Evolutionary conservation across 2,888 invertebrate genomes (phyloP), one percentile per base, ranked within the genome.

Genomic region (Oscheius sp.): DNA sequence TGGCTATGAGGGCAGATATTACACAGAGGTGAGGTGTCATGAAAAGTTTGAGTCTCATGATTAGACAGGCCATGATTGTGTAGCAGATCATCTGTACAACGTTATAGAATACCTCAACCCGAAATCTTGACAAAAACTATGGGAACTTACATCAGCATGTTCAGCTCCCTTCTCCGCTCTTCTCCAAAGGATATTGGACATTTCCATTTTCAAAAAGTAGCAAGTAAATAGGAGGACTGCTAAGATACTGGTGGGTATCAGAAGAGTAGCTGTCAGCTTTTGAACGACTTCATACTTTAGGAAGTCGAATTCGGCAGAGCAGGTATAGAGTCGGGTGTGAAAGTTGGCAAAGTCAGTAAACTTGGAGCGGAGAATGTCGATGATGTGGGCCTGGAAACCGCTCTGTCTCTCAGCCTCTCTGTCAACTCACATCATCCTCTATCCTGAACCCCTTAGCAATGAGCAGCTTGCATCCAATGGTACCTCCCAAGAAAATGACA

Each of bases 21-120:
- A 95, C 91, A 88, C 94, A 94, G 85, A 94, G 90, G 83, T 94
- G 94, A 0, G 94, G 94, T 0, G 93, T 93, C 89, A 94, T 92
- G 83, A 94, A 92, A 70, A 94, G 89, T 87, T 94, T 94, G 62
- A 94, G 89, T 84, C 94, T 90, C 94, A 94, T 94, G 7, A 94
- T 92, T 11, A 94, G 89, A 1, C 91, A 88, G n/a, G 94, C 94
- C 93, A 94, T 93, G 0, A 92, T 86, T 1, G 92, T 92, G 89
- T 93, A 95, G 58, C 93, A 93, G 50, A 91, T 90, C 90, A 93
- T 91, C 88, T 94, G 94, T 10, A 93, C 90, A 42, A 93, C 89
- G 88, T 93, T 93, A 89, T 94, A 95, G 72, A 90, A 83, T 50
- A 90, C 76, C 89, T 90, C 73, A 29, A 79, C 60, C 21, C 21